Evolutionary conservation across 2,888 invertebrate genomes (phyloP).

Genomic region (Chromoteleia sp.): DNA sequence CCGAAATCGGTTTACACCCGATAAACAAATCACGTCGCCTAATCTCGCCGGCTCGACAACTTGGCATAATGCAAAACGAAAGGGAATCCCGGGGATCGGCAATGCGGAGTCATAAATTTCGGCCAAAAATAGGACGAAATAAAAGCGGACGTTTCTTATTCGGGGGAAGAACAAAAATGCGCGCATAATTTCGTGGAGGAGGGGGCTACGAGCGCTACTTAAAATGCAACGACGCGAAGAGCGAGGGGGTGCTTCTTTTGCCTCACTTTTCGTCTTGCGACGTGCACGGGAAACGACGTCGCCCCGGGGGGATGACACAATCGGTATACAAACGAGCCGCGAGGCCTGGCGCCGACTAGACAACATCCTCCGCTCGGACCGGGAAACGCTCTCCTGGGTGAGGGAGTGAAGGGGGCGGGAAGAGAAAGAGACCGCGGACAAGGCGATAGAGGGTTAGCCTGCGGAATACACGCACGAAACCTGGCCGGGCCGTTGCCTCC

Average conservation of each 20-base stretch:
- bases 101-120: constrained; percentile 27
- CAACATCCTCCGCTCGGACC: constrained; percentile 60
- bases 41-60: constrained; percentile 54
- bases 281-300: constrained; percentile 51
- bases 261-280: constrained; percentile 56
- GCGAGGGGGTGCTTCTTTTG: constrained; percentile 49
- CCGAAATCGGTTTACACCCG: constrained; percentile 65
- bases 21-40: constrained; percentile 66
- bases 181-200: constrained; percentile 9
- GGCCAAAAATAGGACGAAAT: constrained; percentile 17
- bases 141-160: constrained; percentile 11
- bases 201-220: constrained; percentile 24
- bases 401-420: not conserved
- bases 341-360: constrained; percentile 61
- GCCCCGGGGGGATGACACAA: constrained; percentile 56
- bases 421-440: constrained; percentile 26
- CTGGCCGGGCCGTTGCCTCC: constrained; percentile 8
- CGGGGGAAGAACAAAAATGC: constrained; percentile 15
- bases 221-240: constrained; percentile 53
- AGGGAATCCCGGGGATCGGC: constrained; percentile 37
- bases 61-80: constrained; percentile 56
- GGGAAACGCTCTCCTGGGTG: no score
- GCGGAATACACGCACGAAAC: constrained; percentile 32
- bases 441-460: constrained; percentile 30
- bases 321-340: constrained; percentile 64